Base-by-base conservation (phyloP, 2,888 invertebrate genomes). In the Ashinkailepas kermadecensis region DNA sequence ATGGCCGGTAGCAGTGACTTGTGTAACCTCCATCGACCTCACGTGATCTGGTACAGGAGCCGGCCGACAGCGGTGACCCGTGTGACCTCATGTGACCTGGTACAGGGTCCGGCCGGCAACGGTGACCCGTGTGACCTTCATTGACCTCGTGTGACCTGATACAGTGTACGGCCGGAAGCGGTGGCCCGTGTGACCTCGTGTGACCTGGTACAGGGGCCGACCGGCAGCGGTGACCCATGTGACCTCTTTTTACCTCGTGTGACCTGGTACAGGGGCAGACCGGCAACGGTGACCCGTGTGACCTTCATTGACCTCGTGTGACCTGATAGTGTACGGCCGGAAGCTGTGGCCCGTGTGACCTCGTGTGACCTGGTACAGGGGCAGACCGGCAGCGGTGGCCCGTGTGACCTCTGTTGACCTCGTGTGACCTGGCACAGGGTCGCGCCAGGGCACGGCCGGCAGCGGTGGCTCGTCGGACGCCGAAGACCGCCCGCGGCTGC, bases 341-440 rank as follows among this genome's bases (percentile, higher is more conserved):
- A 54, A 80, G 80, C 56, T 23, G 57, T 18, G 81, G 74, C 54
- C 39, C 13, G n/a, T 13, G 12, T 65, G 57, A 21, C 74, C 74
- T 67, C 74, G 82, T 82, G 82, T 80, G 81, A 81, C 58, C 58
- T 39, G 13, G n/a, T 8, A 11, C 9, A 2, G 13, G 59, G 39
- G 15, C 9, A 39, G 59, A 18, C 15, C 18, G 21, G 80, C 54
- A 80, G 80, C 56, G 70, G 57, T 18, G 81, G 74, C 54, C 39
- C 23, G n/a, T 13, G 25, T 65, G 57, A 21, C 18, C 56, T n/a
- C 18, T 80, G 23, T 21, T 64, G 81, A 81, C 74, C 74, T 67
- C 74, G 82, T 82, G 82, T 80, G 81, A 82, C 58, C 58, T 62
- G 13, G n/a, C 21, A 11, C 80, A 80, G 80, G 59, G 62, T 80